Percentiles rank a stretch among this genome's conserved stretches.
phyloP scores from a whole-genome alignment of 64 coral and sea anemone species.

The Astreopora myriophthalma region DNA sequence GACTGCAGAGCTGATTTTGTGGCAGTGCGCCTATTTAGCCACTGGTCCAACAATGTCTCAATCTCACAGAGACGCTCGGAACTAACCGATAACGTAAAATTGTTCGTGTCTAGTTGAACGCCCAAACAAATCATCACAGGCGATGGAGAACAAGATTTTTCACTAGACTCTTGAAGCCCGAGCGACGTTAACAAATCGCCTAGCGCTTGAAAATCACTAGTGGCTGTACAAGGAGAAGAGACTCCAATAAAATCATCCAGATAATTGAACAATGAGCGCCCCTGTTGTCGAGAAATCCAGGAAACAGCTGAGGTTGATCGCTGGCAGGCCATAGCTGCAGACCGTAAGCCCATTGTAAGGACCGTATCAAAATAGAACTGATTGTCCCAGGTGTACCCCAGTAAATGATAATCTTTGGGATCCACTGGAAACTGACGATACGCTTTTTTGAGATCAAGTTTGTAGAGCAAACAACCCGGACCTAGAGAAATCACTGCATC shows the following conservation, averaged over 20 bases:
- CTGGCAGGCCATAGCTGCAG: conserved; percentile 58
- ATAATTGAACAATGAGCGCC: conserved; percentile 40
- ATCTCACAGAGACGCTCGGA: conserved; percentile 10
- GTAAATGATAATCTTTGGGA: conserved; percentile 53
- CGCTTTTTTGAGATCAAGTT: conserved; percentile 40
- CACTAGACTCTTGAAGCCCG: conserved; percentile 28
- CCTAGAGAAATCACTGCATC: conserved; percentile 20
- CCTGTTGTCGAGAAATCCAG: conserved; percentile 41
- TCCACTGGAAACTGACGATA: conserved; percentile 43
- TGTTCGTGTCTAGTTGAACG: conserved; percentile 11
- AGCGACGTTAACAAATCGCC: neutral
- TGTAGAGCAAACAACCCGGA: conserved; percentile 39
- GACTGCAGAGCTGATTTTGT: conserved; percentile 23
- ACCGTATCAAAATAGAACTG: conserved; percentile 56
- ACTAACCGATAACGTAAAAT: conserved; percentile 6
- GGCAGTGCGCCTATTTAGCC: conserved; percentile 16
- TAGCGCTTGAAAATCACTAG: neutral
- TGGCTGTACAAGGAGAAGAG: neutral
- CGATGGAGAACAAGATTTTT: conserved; percentile 40
- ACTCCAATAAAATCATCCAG: conserved; percentile 66
- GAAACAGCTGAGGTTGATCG: conserved; percentile 41
- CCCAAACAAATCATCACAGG: conserved; percentile 18
- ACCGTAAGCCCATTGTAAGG: conserved; percentile 43
- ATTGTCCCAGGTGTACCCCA: conserved; percentile 52
- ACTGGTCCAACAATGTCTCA: neutral